Conservation (phyloP, 2,888 invertebrate species). For the Cremastobaeus sp. region DNA sequence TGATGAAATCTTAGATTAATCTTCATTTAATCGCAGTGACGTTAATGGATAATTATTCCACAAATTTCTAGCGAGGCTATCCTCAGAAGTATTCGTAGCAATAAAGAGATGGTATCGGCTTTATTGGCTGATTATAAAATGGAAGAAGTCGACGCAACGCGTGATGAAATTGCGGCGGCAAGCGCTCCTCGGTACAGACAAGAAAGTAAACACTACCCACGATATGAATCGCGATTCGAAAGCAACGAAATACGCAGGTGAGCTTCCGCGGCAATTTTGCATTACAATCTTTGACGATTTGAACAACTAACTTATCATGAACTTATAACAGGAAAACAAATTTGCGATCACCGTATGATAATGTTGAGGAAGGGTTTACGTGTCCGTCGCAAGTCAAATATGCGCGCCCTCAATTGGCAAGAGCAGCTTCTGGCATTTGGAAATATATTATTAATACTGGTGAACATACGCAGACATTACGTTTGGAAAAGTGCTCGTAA, state of each 20-base stretch:
- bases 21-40: too few relatives aligned
- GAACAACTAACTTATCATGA: slow-evolving; percentile 13
- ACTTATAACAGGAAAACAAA: slow-evolving; percentile 80
- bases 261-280: slow-evolving; percentile 14
- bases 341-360: slow-evolving; percentile 79
- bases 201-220: slow-evolving; percentile 69
- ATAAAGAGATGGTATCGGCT: slow-evolving; percentile 85
- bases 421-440: slow-evolving; percentile 89
- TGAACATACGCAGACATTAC: slow-evolving; percentile 89
- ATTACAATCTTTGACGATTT: neutral
- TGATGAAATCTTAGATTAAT: too few relatives aligned
- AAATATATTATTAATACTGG: slow-evolving; percentile 92
- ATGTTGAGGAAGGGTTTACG: slow-evolving; percentile 85
- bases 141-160: slow-evolving; percentile 79
- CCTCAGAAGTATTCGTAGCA: slow-evolving; percentile 83
- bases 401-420: slow-evolving; percentile 88
- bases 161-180: slow-evolving; percentile 80
- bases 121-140: slow-evolving; percentile 85
- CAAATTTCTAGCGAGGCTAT: slow-evolving; percentile 82
- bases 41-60: too few relatives aligned
- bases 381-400: slow-evolving; percentile 89
- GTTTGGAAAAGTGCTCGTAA: slow-evolving; percentile 90
- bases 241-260: slow-evolving; percentile 76
- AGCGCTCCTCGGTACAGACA: slow-evolving; percentile 72
- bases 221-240: slow-evolving; percentile 67